Evolutionary conservation across 1,140 invertebrate species (phyloP).

Genomic region (Drosophila punjabiensis): DNA sequence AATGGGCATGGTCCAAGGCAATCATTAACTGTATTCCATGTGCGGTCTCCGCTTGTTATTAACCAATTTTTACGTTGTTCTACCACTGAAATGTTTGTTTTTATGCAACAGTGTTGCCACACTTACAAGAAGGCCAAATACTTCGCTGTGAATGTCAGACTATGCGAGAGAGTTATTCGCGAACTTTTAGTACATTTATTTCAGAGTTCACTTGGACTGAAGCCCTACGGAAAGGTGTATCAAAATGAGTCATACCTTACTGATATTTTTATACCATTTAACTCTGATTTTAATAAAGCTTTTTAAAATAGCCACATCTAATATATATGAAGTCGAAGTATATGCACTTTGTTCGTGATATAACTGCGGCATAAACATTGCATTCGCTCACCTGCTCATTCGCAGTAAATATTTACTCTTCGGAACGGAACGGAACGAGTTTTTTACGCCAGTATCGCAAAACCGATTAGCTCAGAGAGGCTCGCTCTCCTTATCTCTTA

Average conservation of each 20-base stretch:
- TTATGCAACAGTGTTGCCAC: background rate
- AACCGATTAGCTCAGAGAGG: slow-evolving; percentile 33
- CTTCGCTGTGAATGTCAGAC: background rate
- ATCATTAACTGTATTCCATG: background rate
- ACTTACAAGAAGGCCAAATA: background rate
- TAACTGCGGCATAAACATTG: slow-evolving; percentile 27
- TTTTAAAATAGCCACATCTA: background rate
- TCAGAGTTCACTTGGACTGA: background rate
- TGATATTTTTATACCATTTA: background rate
- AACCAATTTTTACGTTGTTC: background rate
- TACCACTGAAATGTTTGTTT: background rate
- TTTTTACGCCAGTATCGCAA: slow-evolving; percentile 18
- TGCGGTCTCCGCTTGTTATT: background rate
- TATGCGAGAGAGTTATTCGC: background rate
- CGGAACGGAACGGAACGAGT: slow-evolving; percentile 31
- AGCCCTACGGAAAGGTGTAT: background rate
- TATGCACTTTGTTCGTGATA: background rate
- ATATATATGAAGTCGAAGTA: background rate
- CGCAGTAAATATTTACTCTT: slow-evolving; percentile 63
- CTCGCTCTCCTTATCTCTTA: slow-evolving; percentile 72
- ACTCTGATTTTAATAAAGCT: background rate
- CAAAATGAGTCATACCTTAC: background rate
- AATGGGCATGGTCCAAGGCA: slow-evolving; percentile 55
- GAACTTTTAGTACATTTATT: background rate
- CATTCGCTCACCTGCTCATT: slow-evolving; percentile 16